These are phyloP conservation scores for Salticus scenicus DNA, from an alignment of 2,888 invertebrate species.

Conservation along the genomic window DNA sequence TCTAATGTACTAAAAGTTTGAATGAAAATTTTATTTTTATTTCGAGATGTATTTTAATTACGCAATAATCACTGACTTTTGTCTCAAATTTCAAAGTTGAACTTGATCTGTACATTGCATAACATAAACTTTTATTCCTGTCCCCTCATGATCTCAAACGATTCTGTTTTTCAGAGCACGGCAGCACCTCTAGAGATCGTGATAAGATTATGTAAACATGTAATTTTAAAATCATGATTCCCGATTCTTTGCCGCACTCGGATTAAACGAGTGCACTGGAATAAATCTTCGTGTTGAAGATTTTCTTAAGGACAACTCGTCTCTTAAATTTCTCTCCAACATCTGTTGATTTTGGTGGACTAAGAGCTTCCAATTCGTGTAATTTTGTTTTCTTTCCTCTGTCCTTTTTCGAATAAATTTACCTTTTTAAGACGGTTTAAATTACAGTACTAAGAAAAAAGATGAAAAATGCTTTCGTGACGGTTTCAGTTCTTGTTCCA, in stretches of 20 bases:
- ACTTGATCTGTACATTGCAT: too few relatives aligned
- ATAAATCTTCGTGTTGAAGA: neutral
- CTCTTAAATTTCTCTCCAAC: neutral
- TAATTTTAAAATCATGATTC: constrained; percentile 20
- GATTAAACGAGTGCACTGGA: neutral
- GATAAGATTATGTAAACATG: constrained; percentile 35
- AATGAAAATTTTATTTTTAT: too few relatives aligned
- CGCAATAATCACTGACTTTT: too few relatives aligned
- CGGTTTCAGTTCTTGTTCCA: too few relatives aligned
- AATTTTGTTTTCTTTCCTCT: neutral
- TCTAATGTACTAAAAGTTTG: too few relatives aligned
- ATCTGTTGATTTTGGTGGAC: neutral
- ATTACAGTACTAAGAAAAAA: neutral
- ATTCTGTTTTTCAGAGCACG: constrained; percentile 11
- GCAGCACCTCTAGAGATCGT: constrained; percentile 25
- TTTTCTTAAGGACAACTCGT: neutral
- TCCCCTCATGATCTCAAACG: neutral
- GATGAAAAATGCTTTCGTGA: neutral
- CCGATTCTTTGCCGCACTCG: neutral
- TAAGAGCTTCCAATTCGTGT: neutral
- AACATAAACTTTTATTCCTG: neutral
- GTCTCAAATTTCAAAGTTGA: too few relatives aligned
- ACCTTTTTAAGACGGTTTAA: neutral
- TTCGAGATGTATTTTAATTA: too few relatives aligned
- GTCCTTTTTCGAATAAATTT: neutral